phyloP scores from a whole-genome alignment of 2,888 invertebrate species.

The Agrotis exclamationis region DNA sequence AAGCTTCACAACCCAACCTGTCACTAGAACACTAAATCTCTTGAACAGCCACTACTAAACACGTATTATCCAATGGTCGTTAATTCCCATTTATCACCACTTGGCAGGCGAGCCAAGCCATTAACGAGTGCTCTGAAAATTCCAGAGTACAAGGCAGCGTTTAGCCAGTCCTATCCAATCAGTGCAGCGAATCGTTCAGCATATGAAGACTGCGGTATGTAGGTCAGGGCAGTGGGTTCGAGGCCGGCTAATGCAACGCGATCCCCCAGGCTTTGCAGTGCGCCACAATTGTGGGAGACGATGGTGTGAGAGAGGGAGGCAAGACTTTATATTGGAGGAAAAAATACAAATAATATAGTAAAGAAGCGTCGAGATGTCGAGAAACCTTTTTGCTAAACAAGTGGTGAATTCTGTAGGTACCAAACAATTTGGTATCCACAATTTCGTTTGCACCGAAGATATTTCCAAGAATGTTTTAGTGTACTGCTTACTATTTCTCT shows the following conservation, averaged over 20 bases:
- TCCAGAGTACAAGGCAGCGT: slow-evolving; percentile 28
- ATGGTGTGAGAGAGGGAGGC: slow-evolving; percentile 16
- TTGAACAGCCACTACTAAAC: background rate
- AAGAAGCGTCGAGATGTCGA: background rate
- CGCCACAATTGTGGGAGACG: slow-evolving; percentile 51
- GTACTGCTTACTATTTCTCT: background rate
- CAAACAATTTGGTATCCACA: too few relatives aligned
- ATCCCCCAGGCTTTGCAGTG: slow-evolving; percentile 64
- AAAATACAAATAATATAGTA: background rate
- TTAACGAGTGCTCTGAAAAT: slow-evolving; percentile 40
- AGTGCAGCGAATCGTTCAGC: slow-evolving; percentile 56
- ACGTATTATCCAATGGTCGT: slow-evolving; percentile 15
- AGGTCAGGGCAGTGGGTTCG: slow-evolving; percentile 64
- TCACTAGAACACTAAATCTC: slow-evolving; percentile 2
- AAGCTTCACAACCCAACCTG: background rate
- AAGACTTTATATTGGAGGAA: background rate
- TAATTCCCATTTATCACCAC: slow-evolving; percentile 33
- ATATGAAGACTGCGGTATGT: slow-evolving; percentile 59
- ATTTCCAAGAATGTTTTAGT: too few relatives aligned
- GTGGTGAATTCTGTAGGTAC: too few relatives aligned
- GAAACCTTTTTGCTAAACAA: background rate
- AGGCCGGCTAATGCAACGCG: slow-evolving; percentile 62
- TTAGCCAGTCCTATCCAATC: slow-evolving; percentile 49
- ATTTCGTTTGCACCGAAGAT: too few relatives aligned
- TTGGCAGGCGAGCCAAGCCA: slow-evolving; percentile 33